Conservation (phyloP, 2,113 vertebrate species). For the Empidonax alnorum region DNA sequence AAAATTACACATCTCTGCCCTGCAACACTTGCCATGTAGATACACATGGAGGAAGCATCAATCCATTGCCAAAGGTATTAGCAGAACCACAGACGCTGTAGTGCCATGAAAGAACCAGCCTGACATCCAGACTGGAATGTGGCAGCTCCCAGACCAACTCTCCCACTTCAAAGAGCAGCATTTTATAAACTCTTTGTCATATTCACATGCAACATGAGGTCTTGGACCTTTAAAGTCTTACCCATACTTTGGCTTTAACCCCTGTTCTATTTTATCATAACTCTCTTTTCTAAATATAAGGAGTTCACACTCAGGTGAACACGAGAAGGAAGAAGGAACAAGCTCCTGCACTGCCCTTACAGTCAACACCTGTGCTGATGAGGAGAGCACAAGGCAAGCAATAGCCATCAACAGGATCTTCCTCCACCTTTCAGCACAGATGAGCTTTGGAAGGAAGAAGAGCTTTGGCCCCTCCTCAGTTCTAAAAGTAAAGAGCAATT, state of each 20-base stretch:
- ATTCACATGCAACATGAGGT: not conserved
- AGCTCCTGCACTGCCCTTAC: not conserved
- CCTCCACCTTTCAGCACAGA: not conserved
- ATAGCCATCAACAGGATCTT: not conserved
- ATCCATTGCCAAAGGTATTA: not conserved
- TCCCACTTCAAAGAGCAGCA: not conserved
- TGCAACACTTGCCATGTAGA: not conserved
- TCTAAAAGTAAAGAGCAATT: not conserved
- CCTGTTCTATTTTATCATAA: not conserved
- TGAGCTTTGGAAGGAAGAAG: not conserved
- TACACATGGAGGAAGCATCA: not conserved
- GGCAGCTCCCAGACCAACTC: not conserved
- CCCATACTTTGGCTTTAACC: not conserved
- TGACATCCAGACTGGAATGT: not conserved
- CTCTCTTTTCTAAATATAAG: not conserved
- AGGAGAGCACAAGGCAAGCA: not conserved
- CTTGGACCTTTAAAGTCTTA: not conserved
- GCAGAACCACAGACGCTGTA: not conserved
- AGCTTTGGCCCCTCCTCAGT: not conserved
- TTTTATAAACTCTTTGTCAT: not conserved
- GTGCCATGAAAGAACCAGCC: not conserved
- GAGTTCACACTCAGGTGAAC: not conserved
- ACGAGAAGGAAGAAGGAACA: not conserved
- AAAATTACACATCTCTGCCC: not conserved
- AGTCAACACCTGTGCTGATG: not conserved